A percentile compares a stretch with the other conserved stretches of the same genome.
phyloP scores from a whole-genome alignment of 2,888 invertebrate species.

The Oxyscelio sp. region DNA sequence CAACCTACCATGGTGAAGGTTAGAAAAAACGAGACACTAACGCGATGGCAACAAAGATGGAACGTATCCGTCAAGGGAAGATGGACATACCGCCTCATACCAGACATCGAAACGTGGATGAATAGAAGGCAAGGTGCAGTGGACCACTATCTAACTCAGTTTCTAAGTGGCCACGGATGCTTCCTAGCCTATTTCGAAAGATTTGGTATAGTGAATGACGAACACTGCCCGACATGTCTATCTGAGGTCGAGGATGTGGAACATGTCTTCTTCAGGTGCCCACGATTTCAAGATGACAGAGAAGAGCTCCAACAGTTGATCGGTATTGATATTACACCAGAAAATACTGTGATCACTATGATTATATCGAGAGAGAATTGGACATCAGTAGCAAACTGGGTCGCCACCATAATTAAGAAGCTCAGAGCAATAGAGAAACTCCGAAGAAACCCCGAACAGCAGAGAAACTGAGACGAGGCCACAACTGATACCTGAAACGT shows the following conservation, averaged over 20 bases:
- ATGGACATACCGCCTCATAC: background rate
- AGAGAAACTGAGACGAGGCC: too few relatives aligned
- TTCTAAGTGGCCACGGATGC: slow-evolving; percentile 9
- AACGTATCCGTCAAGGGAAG: background rate
- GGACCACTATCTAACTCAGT: background rate
- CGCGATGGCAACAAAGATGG: too few relatives aligned
- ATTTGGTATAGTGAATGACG: background rate
- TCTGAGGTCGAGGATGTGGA: background rate
- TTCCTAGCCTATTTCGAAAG: background rate
- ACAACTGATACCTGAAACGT: too few relatives aligned
- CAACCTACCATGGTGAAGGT: too few relatives aligned
- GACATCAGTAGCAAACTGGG: background rate
- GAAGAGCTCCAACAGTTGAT: background rate
- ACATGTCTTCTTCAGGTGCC: slow-evolving; percentile 4
- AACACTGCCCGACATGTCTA: background rate
- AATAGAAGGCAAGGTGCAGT: background rate
- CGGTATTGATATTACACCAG: background rate
- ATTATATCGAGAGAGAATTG: background rate
- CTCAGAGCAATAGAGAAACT: background rate
- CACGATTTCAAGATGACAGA: background rate
- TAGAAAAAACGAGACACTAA: too few relatives aligned
- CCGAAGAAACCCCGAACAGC: too few relatives aligned
- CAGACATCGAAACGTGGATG: background rate
- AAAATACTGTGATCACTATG: background rate
- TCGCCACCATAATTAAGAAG: background rate